phyloP scores from a whole-genome alignment of 2,797 vertebrate species.

The Urosaurus nigricauda region DNA sequence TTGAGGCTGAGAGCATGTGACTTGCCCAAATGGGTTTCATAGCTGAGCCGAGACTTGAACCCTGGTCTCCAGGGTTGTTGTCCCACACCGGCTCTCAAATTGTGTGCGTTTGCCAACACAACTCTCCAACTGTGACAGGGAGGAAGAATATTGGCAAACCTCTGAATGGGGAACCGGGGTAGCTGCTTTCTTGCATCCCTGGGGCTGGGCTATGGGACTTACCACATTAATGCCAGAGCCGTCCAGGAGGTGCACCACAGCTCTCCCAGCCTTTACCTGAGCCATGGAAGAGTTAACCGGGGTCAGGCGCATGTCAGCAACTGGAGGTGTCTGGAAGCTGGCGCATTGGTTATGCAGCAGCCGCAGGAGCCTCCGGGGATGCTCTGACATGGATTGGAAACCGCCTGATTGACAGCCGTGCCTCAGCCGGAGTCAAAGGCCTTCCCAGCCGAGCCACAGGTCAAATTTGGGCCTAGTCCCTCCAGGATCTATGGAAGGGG shows the following conservation, averaged over 20 bases:
- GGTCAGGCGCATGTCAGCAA: constrained; percentile 40
- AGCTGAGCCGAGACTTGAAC: no score
- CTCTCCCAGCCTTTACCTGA: no score
- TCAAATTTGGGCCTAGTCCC: constrained; percentile 62
- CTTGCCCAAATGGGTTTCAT: no score
- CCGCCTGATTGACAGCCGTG: constrained; percentile 86
- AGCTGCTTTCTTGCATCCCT: neutral
- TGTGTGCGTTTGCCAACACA: no score
- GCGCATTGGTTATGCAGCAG: neutral
- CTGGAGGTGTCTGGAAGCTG: constrained; percentile 19
- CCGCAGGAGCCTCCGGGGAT: neutral
- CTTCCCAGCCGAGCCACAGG: constrained; percentile 81
- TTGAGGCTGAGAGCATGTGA: no score
- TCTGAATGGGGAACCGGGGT: neutral
- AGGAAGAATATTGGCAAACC: neutral
- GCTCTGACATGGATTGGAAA: constrained; percentile 1
- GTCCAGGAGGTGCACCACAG: no score
- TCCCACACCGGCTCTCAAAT: no score
- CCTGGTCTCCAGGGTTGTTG: no score
- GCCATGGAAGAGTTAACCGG: neutral
- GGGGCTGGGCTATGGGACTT: neutral
- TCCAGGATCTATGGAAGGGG: neutral
- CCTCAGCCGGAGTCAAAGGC: constrained; percentile 84
- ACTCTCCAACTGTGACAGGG: no score
- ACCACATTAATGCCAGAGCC: neutral